Percentiles rank a stretch among this genome's conserved stretches.
phyloP scores from a whole-genome alignment of 2,888 invertebrate species.

The Fabriciana adippe region DNA sequence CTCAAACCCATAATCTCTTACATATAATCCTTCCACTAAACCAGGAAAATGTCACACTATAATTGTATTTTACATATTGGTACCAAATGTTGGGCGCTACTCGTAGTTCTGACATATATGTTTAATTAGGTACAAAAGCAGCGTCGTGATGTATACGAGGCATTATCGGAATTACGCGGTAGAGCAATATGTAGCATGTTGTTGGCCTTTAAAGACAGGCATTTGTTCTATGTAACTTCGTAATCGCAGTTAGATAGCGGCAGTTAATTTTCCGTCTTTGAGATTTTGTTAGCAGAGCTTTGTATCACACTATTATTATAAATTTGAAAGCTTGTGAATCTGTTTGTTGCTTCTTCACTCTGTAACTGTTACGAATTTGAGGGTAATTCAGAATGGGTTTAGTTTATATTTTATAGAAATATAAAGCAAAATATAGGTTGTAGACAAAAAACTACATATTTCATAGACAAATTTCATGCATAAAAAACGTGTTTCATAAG shows the following conservation, averaged over 20 bases:
- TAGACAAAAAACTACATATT: too few relatives aligned
- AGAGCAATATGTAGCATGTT: conserved; percentile 57
- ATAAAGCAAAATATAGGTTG: too few relatives aligned
- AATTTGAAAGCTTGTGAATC: too few relatives aligned
- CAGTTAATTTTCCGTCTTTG: conserved; percentile 35
- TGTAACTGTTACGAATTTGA: too few relatives aligned
- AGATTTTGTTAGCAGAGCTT: conserved; percentile 5
- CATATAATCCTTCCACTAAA: too few relatives aligned
- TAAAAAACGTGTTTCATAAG: too few relatives aligned
- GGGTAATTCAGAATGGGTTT: too few relatives aligned
- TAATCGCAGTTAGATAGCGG: conserved; percentile 23
- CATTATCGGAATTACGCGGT: conserved; percentile 71
- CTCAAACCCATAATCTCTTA: too few relatives aligned
- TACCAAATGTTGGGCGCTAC: not conserved
- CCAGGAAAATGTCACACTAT: not conserved
- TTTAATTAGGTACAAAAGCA: conserved; percentile 15
- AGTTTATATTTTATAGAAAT: too few relatives aligned
- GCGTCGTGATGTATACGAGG: conserved; percentile 64
- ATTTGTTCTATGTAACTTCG: conserved; percentile 25
- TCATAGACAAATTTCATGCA: too few relatives aligned
- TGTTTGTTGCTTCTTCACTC: too few relatives aligned
- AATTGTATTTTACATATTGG: not conserved
- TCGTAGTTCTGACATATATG: not conserved
- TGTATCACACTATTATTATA: not conserved
- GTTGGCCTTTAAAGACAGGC: conserved; percentile 38